phyloP scores from a whole-genome alignment of 2,113 vertebrate species.

The Ornithorhynchus anatinus region DNA sequence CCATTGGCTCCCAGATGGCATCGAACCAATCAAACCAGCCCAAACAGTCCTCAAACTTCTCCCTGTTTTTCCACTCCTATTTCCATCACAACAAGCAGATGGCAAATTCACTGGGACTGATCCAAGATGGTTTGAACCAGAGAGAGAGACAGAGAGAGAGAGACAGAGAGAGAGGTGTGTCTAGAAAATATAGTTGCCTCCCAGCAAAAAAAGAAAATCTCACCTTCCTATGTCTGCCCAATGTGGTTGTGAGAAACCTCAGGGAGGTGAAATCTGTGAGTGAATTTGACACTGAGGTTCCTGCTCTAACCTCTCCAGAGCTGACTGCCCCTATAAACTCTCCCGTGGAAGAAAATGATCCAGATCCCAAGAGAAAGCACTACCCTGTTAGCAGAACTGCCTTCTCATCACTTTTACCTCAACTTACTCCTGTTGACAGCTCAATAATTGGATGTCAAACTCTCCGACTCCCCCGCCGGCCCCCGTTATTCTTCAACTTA shows the following conservation, averaged over 20 bases:
- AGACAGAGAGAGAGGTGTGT: neutral
- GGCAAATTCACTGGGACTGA: neutral
- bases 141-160: neutral
- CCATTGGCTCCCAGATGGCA: too few species aligned
- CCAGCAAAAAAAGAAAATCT: neutral
- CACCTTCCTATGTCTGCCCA: neutral
- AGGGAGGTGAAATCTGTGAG: neutral
- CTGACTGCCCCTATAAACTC: constrained; percentile 46
- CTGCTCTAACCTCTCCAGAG: constrained; percentile 16
- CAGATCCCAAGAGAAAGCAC: constrained; percentile 60
- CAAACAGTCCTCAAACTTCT: too few species aligned
- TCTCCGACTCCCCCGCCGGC: constrained; percentile 49
- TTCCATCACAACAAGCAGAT: neutral
- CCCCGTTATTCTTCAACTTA: constrained; percentile 48
- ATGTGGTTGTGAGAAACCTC: too few species aligned
- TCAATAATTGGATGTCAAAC: constrained; percentile 65
- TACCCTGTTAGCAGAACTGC: constrained; percentile 59
- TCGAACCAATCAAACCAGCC: too few species aligned
- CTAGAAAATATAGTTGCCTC: neutral
- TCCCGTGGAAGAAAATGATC: constrained; percentile 38
- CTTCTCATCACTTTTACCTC: constrained; percentile 56
- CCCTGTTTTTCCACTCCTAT: neutral
- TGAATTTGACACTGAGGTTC: neutral
- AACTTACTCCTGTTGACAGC: constrained; percentile 58
- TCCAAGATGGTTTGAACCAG: neutral